Evolutionary conservation across 2,797 vertebrate species (phyloP).

Genomic region (Smutsia gigantea): DNA sequence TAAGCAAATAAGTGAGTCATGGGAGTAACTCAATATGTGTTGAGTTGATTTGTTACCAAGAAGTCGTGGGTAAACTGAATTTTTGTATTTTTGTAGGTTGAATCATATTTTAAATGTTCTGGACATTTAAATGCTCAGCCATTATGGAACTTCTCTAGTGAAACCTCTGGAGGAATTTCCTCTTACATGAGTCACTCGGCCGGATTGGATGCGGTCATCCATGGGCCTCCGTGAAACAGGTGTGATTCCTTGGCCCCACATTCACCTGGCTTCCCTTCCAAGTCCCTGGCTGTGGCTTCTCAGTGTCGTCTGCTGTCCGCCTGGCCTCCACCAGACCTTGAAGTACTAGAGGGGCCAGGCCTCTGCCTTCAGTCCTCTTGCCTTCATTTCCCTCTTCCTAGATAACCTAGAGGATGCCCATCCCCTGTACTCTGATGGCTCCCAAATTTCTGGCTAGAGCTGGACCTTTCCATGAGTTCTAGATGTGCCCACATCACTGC

Average conservation of each 20-base stretch:
- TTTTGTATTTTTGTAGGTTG: slow-evolving; percentile 19
- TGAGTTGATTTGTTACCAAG: slow-evolving; percentile 42
- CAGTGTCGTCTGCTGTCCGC: not conserved
- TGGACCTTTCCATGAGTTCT: not conserved
- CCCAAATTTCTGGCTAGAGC: not conserved
- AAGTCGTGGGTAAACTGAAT: not conserved
- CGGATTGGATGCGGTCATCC: not conserved
- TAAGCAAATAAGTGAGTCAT: slow-evolving; percentile 51
- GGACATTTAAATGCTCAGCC: not conserved
- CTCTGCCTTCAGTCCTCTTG: not conserved
- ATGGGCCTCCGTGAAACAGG: not conserved
- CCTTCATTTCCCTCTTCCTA: not conserved
- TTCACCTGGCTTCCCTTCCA: not conserved
- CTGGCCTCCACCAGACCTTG: not conserved
- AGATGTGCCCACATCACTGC: not conserved
- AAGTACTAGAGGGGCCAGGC: not conserved
- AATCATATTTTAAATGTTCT: not conserved
- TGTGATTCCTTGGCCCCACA: not conserved
- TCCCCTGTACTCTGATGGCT: not conserved
- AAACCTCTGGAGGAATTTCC: not conserved
- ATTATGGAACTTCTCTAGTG: not conserved
- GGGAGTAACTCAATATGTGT: not conserved
- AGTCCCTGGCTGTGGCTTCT: not conserved
- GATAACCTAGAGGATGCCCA: not conserved
- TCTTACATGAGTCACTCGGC: not conserved